A percentile compares a stretch with the other conserved stretches of the same genome.
phyloP scores from a whole-genome alignment of 1,140 invertebrate species.

The Drosophila tsacasi region DNA sequence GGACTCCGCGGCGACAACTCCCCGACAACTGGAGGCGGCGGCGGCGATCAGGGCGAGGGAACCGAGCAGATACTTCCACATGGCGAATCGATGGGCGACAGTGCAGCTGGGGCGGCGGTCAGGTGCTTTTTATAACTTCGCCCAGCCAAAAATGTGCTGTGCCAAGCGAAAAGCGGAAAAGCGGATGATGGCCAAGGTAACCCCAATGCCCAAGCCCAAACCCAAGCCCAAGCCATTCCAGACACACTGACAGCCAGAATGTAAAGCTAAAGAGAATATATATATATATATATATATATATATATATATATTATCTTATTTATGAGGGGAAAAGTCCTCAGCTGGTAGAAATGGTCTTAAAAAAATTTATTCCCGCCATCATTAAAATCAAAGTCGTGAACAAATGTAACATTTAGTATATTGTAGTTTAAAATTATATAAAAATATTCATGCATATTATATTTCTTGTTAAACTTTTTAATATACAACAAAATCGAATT shows the following conservation, averaged over 20 bases:
- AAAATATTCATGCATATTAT: no score
- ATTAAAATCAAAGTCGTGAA: neutral
- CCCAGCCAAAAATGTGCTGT: conserved; percentile 6
- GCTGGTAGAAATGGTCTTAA: no score
- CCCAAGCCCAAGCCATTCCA: neutral
- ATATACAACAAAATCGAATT: no score
- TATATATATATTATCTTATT: no score
- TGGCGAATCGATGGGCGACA: conserved; percentile 14
- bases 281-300: no score
- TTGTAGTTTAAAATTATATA: no score
- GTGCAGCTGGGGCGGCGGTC: conserved; percentile 4
- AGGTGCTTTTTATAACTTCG: conserved; percentile 23
- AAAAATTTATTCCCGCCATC: neutral
- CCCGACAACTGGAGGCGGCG: neutral
- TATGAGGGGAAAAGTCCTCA: neutral
- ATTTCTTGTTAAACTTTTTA: neutral
- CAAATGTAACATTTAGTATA: neutral
- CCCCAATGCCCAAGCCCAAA: neutral
- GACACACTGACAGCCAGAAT: neutral
- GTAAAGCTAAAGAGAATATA: no score
- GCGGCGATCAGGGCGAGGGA: neutral
- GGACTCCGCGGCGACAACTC: neutral
- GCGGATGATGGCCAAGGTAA: conserved; percentile 7
- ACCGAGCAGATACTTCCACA: conserved; percentile 28
- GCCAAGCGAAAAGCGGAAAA: conserved; percentile 19